Conservation (phyloP, 1,140 invertebrate species). For the Pararge aegeria region DNA sequence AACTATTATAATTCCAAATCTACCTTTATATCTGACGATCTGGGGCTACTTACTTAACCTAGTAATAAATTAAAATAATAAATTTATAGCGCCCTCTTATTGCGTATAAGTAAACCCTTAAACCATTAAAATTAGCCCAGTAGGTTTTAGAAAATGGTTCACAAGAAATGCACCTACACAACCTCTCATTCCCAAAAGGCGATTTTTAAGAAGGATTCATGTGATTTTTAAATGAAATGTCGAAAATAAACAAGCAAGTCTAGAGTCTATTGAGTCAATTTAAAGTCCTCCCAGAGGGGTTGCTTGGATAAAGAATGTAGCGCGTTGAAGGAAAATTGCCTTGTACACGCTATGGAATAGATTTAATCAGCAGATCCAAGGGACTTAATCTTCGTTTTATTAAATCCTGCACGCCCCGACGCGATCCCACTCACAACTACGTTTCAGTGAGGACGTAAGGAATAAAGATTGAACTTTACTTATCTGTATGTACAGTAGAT, state of each 20-base stretch:
- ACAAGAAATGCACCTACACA: too few relatives aligned
- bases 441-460: not conserved
- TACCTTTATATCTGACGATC: too few relatives aligned
- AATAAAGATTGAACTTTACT: not conserved
- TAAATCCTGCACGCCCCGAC: not conserved
- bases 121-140: too few relatives aligned
- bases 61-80: too few relatives aligned
- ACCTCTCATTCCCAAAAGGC: too few relatives aligned
- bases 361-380: not conserved
- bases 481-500: not conserved
- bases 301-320: not conserved
- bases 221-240: not conserved
- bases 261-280: not conserved
- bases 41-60: too few relatives aligned
- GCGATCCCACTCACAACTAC: not conserved
- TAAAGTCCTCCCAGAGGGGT: not conserved
- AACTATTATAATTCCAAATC: too few relatives aligned
- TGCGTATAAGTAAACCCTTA: too few relatives aligned
- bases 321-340: conserved; percentile 1
- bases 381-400: conserved; percentile 2
- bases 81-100: too few relatives aligned
- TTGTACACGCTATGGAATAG: conserved; percentile 4
- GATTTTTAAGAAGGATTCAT: too few relatives aligned
- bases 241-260: not conserved
- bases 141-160: too few relatives aligned